Conservation (phyloP, 2,888 invertebrate species). For the Odiellus spinosus region DNA sequence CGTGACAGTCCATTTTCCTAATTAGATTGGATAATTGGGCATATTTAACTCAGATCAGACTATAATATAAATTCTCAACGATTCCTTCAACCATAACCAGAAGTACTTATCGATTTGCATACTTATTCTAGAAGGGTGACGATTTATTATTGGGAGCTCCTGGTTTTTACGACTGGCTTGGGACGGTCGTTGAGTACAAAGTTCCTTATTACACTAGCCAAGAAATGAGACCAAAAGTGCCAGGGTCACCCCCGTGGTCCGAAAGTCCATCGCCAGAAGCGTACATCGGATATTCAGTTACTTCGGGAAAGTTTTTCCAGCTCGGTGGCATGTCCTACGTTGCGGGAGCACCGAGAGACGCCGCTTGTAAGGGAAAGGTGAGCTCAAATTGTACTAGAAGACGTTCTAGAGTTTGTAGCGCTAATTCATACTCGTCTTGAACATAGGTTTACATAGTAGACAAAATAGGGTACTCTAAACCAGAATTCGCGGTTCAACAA, state of each 20-base stretch:
- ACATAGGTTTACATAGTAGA: constrained; percentile 14
- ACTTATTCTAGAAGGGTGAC: constrained; percentile 8
- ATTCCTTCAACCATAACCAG: neutral
- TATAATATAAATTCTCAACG: too few species aligned
- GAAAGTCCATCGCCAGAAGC: constrained; percentile 6
- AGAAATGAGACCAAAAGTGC: too few species aligned
- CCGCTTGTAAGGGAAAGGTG: constrained; percentile 12
- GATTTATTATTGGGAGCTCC: constrained; percentile 14
- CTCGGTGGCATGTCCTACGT: constrained; percentile 7
- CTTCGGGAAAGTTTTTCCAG: constrained; percentile 14
- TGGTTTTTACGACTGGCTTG: constrained; percentile 15
- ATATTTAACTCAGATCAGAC: too few species aligned
- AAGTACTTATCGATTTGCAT: neutral
- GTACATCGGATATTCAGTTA: constrained; percentile 15
- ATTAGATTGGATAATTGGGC: too few species aligned
- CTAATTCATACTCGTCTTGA: neutral
- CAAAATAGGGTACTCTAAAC: constrained; percentile 4
- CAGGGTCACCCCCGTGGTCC: constrained; percentile 3
- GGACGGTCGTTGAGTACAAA: neutral
- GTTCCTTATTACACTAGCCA: too few species aligned
- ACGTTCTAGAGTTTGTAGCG: too few species aligned
- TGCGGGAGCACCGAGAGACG: constrained; percentile 15
- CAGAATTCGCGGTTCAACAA: constrained; percentile 6
- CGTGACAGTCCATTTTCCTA: too few species aligned
- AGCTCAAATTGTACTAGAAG: too few species aligned